Conservation (phyloP, 2,113 vertebrate species). For the Herpetotheres cachinnans region DNA sequence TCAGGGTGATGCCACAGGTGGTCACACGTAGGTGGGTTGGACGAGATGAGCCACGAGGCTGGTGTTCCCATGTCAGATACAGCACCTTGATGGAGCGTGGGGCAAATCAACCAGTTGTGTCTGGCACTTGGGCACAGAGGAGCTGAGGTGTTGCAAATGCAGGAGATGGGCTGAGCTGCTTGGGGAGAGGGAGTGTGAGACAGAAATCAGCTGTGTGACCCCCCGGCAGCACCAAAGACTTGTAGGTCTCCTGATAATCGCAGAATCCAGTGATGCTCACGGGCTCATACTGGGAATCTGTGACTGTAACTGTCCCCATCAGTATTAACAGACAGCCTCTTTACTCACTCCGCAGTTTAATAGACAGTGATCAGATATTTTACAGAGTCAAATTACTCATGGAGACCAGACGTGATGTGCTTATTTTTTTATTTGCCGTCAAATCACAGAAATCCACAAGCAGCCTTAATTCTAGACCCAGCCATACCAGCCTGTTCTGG, state of each 20-base stretch:
- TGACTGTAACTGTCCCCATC: not conserved
- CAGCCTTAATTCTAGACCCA: not conserved
- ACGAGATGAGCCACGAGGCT: not conserved
- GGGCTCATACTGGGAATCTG: not conserved
- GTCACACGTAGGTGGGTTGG: no score
- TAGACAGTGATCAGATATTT: not conserved
- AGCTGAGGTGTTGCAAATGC: not conserved
- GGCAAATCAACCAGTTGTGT: not conserved
- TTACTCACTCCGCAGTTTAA: not conserved
- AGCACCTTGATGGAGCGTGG: fast-evolving
- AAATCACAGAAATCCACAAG: not conserved
- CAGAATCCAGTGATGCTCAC: not conserved
- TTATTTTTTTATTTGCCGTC: conserved; percentile 1
- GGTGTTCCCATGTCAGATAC: not conserved
- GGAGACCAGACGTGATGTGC: not conserved
- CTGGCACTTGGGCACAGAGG: not conserved
- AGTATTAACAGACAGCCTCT: not conserved
- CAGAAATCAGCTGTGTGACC: not conserved
- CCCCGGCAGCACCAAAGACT: fast-evolving
- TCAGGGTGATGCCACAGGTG: not conserved
- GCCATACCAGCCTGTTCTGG: not conserved
- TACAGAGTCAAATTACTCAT: not conserved
- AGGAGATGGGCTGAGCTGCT: not conserved
- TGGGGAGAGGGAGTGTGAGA: conserved; percentile 13
- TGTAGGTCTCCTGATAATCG: not conserved